Evolutionary conservation across 2,797 vertebrate species (phyloP).

Genomic region (Characodon lateralis): DNA sequence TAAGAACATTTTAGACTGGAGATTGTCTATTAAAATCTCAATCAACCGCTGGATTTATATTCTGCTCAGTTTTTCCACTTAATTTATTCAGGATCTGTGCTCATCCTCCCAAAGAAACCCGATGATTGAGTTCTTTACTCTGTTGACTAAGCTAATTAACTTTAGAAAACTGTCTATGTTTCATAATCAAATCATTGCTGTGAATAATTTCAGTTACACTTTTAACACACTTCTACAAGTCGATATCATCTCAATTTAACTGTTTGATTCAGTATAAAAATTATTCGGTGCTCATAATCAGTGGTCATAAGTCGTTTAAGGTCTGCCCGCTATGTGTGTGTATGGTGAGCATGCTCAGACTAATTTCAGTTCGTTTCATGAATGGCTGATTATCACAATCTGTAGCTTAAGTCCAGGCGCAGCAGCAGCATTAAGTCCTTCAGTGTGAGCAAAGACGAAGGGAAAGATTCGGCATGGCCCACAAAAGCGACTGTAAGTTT

Average conservation of each 20-base stretch:
- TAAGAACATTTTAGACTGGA: slow-evolving; percentile 31
- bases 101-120: slow-evolving; percentile 51
- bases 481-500: slow-evolving; percentile 72
- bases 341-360: slow-evolving; percentile 62
- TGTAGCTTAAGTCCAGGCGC: slow-evolving; percentile 59
- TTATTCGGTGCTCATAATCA: slow-evolving; percentile 2
- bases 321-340: slow-evolving; percentile 18
- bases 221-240: slow-evolving; percentile 17
- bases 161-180: background rate
- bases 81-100: slow-evolving; percentile 50
- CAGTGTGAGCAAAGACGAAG: slow-evolving; percentile 43
- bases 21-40: slow-evolving; percentile 20
- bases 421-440: slow-evolving; percentile 34
- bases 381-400: slow-evolving; percentile 68
- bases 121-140: slow-evolving; percentile 44
- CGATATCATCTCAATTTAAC: background rate
- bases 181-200: slow-evolving; percentile 41
- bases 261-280: background rate
- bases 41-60: slow-evolving; percentile 20
- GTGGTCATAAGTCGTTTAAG: slow-evolving; percentile 27
- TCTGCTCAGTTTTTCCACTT: slow-evolving; percentile 30
- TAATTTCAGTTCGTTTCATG: slow-evolving; percentile 60
- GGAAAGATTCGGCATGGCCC: slow-evolving; percentile 67
- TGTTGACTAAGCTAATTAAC: slow-evolving; percentile 53
- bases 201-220: slow-evolving; percentile 47